Conservation (phyloP, 2,888 invertebrate species). For the Meiosimyza decipiens region DNA sequence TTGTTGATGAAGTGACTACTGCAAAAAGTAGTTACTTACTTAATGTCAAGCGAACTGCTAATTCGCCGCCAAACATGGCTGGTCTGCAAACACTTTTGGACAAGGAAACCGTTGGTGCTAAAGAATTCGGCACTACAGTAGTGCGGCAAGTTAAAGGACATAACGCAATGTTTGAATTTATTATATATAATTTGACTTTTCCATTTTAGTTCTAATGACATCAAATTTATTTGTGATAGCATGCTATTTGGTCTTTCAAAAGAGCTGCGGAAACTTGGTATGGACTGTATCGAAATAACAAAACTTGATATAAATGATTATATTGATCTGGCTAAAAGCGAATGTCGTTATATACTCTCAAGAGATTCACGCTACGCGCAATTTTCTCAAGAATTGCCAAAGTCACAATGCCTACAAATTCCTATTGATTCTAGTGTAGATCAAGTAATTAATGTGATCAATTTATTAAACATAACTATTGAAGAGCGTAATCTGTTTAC, state of each 20-base stretch:
- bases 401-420: slow-evolving; percentile 45
- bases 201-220: slow-evolving; percentile 35
- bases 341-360: slow-evolving; percentile 46
- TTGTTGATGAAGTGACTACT: slow-evolving; percentile 47
- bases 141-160: slow-evolving; percentile 23
- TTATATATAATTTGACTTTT: slow-evolving; percentile 14
- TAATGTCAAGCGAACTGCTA: slow-evolving; percentile 38
- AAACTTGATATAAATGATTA: slow-evolving; percentile 40
- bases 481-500: slow-evolving; percentile 43
- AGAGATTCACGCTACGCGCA: slow-evolving; percentile 43
- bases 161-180: not conserved
- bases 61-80: not conserved
- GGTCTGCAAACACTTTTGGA: not conserved
- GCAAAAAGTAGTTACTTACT: slow-evolving; percentile 46
- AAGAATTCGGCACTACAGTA: not conserved
- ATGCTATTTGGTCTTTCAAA: slow-evolving; percentile 45
- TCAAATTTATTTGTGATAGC: slow-evolving; percentile 47
- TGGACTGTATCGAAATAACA: slow-evolving; percentile 45
- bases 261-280: slow-evolving; percentile 48
- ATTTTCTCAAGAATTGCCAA: slow-evolving; percentile 41
- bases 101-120: slow-evolving; percentile 16
- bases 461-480: slow-evolving; percentile 44
- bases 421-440: slow-evolving; percentile 44
- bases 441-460: slow-evolving; percentile 45
- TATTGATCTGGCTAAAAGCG: slow-evolving; percentile 44